Evolutionary conservation across 2,113 vertebrate genomes (phyloP).

Genomic region (Ictalurus furcatus): DNA sequence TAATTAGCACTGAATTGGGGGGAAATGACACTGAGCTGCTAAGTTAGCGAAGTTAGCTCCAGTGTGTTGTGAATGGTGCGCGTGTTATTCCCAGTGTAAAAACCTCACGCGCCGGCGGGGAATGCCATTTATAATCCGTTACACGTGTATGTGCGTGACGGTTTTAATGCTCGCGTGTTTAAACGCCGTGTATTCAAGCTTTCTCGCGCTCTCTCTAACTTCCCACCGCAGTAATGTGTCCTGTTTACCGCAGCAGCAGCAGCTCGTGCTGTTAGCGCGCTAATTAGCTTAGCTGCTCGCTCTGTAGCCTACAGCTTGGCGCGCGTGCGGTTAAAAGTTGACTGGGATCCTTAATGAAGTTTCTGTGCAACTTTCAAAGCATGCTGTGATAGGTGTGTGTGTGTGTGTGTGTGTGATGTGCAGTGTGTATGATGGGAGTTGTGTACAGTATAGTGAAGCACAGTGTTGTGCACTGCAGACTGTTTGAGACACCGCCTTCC

Average conservation of each 20-base stretch:
- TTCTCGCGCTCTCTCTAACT: background rate
- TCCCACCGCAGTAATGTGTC: constrained; percentile 25
- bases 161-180: background rate
- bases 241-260: constrained; percentile 41
- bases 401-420: background rate
- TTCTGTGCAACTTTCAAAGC: background rate
- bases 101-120: background rate
- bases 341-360: background rate
- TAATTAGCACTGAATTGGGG: background rate
- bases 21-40: background rate
- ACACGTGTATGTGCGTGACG: no score
- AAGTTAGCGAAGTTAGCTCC: background rate
- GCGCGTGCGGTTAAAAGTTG: constrained; percentile 7
- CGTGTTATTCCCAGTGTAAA: background rate
- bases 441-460: background rate
- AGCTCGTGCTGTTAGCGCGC: constrained; percentile 5
- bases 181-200: background rate
- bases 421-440: background rate
- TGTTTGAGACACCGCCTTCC: constrained; percentile 20
- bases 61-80: background rate
- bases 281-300: constrained; percentile 18
- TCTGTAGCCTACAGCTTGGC: constrained; percentile 25
- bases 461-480: constrained; percentile 16
- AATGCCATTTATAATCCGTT: background rate
- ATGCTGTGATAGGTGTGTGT: background rate